These are phyloP conservation scores for Amyelois transitella DNA, from an alignment of 1,140 invertebrate species.

Conservation along the genomic window DNA sequence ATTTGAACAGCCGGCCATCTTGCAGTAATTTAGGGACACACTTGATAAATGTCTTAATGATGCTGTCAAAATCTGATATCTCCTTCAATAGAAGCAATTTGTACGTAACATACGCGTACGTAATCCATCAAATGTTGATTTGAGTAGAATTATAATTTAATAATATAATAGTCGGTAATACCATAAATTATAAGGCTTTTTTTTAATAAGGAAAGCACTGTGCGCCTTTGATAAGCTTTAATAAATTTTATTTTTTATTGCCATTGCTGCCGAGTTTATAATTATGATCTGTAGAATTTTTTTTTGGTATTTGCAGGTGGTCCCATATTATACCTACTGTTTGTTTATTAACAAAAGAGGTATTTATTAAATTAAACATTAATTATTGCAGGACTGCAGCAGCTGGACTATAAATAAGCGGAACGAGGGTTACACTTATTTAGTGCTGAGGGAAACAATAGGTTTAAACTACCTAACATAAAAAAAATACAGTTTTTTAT, in stretches of 20 bases:
- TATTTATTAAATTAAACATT: constrained; percentile 4
- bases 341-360: background rate
- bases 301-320: background rate
- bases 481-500: too few species aligned
- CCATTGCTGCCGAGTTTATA: background rate
- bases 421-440: too few species aligned
- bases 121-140: background rate
- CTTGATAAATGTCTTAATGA: constrained; percentile 7
- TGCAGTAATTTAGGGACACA: background rate
- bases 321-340: background rate
- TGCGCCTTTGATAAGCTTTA: background rate
- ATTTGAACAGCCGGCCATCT: background rate
- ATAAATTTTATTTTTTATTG: background rate
- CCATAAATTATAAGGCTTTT: background rate
- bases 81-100: background rate
- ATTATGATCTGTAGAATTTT: background rate
- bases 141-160: background rate
- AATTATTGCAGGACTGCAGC: background rate
- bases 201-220: background rate
- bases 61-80: constrained; percentile 9
- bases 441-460: too few species aligned
- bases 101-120: too few species aligned
- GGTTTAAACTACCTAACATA: too few species aligned
- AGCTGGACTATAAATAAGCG: too few species aligned
- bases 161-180: background rate